Base-by-base conservation (phyloP, 1,140 invertebrate genomes). In the Thaumatotibia leucotreta region DNA sequence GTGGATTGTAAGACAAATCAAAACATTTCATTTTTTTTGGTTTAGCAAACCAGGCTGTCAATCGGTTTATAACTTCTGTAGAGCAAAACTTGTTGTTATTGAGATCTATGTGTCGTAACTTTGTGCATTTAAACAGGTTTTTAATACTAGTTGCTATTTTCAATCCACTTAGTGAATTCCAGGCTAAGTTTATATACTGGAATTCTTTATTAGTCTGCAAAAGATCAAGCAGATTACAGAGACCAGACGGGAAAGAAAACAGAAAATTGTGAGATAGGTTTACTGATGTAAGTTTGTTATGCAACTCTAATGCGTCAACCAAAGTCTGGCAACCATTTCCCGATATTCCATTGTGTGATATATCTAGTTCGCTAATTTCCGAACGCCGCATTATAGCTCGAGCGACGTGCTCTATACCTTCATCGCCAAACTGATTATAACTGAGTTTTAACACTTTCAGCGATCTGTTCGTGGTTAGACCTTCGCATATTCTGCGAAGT, bases 261-360 rank as follows among this genome's bases (percentile, higher is more conserved):
- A 92, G 74, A 58, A 78, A 83, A 73, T 92, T 92, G 90, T 91
- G 92, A 0, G 91, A 91, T 27, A 92, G 74, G 80, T 92, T 80
- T 4, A 92, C 65, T 49, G 82, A 77, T 20, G 83, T 86, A 54
- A 92, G 79, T 65, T 81, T 82, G 66, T 88, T 86, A 63, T 88
- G 75, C 9, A 81, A 80, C 68, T 88, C 76, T n/a, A 92, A 74
- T 11, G 86, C 79, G 74, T 79, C 79, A n/a, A 80, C 77, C 58
- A 92, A 74, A 1, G 65, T 61, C 45, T 68, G 75, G 0, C 79
- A 77, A 22, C 84, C 79, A 70, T 77, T 82, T 31, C 82, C 82
- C 8, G 74, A 80, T 27, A 92, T 76, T 45, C 83, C 78, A 65
- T 92, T 92, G 49, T 91, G 82, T 52, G 85, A 86, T 49, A 92